A percentile compares a stretch with the other conserved stretches of the same genome.
Conservation (phyloP, 2,113 vertebrate species). For the Sinosuthora webbiana region DNA sequence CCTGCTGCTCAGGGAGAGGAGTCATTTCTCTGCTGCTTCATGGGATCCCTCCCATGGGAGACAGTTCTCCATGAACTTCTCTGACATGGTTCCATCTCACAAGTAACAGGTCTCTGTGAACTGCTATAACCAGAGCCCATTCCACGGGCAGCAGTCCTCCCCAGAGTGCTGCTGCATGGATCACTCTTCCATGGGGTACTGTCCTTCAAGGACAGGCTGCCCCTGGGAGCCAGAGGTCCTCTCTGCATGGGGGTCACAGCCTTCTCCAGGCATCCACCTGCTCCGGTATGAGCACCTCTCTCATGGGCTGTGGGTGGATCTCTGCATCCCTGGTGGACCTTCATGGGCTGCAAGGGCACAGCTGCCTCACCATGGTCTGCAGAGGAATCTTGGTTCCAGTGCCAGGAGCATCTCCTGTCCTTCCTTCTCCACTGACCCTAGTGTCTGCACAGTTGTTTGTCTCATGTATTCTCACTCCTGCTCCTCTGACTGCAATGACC, state of each 20-base stretch:
- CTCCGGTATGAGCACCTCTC: not conserved
- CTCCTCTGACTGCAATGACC: not conserved
- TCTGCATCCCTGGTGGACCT: accelerated
- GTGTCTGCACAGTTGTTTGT: not conserved
- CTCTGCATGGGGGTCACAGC: not conserved
- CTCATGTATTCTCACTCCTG: not conserved
- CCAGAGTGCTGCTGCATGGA: accelerated
- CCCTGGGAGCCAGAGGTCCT: not conserved
- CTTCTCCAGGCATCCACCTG: not conserved
- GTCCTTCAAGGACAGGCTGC: not conserved
- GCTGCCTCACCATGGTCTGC: not conserved
- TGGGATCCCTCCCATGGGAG: not conserved
- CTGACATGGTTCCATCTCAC: accelerated
- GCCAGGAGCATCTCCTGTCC: not conserved
- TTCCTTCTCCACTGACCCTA: not conserved
- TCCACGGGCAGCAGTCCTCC: accelerated
- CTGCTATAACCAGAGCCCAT: not conserved
- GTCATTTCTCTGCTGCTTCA: not conserved
- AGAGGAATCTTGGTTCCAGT: accelerated
- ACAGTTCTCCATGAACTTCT: not conserved
- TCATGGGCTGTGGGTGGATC: accelerated
- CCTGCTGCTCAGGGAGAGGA: not conserved
- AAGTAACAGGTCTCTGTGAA: not conserved
- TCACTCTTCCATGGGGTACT: not conserved
- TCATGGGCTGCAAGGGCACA: not conserved